Evolutionary conservation across 2,888 invertebrate genomes (phyloP).

Genomic region (Rhagophthalmus giganteus): DNA sequence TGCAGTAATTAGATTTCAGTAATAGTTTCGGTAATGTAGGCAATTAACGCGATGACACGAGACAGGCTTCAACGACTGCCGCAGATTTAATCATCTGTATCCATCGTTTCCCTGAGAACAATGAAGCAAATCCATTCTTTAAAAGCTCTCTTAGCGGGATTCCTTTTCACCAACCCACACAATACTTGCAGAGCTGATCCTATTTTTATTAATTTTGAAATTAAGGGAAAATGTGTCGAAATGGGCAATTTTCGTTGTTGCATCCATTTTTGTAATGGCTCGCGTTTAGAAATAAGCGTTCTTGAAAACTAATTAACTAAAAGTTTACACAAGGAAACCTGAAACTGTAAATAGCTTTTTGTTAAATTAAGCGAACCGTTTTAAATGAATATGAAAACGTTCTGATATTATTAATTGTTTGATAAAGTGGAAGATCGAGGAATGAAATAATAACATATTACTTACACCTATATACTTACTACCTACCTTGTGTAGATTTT

Average conservation of each 20-base stretch:
- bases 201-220: slow-evolving; percentile 20
- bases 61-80: slow-evolving; percentile 46
- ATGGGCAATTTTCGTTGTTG: slow-evolving; percentile 11
- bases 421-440: no score
- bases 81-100: slow-evolving; percentile 46
- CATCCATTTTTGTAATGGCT: slow-evolving; percentile 4
- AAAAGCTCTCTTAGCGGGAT: slow-evolving; percentile 14
- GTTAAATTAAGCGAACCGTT: background rate
- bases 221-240: slow-evolving; percentile 11
- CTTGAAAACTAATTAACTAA: background rate
- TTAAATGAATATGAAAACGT: background rate
- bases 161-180: slow-evolving; percentile 13
- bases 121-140: slow-evolving; percentile 24
- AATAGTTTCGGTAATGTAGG: slow-evolving; percentile 53
- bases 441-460: no score
- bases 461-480: no score
- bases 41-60: slow-evolving; percentile 52
- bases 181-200: slow-evolving; percentile 14
- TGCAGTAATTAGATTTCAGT: slow-evolving; percentile 54
- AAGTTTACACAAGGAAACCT: background rate
- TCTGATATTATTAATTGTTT: no score
- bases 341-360: no score
- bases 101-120: slow-evolving; percentile 30
- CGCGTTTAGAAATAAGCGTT: slow-evolving; percentile 6
- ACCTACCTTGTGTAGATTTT: no score